A percentile compares a stretch with the other conserved stretches of the same genome.
These are phyloP conservation scores for Melanostoma scalare DNA, from an alignment of 2,888 invertebrate species.

Conservation along the genomic window DNA sequence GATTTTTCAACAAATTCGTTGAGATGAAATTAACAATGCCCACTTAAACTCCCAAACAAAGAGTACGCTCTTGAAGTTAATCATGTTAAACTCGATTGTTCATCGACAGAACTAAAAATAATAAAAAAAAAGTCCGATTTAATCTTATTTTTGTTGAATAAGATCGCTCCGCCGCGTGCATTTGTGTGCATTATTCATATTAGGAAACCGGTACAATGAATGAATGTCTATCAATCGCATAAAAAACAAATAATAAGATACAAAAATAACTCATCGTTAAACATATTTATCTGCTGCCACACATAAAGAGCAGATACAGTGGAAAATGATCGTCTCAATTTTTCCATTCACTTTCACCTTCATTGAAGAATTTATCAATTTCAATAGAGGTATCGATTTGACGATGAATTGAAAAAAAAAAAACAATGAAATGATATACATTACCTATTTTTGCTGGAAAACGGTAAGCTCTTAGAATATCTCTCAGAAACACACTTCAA, in stretches of 20 bases:
- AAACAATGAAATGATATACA: not conserved
- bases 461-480: constrained; percentile 45
- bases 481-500: constrained; percentile 25
- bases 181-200: constrained; percentile 23
- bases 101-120: not conserved
- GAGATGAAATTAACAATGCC: constrained; percentile 38
- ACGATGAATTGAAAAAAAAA: not conserved
- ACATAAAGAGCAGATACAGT: not conserved
- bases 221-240: constrained; percentile 3
- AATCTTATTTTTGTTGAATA: constrained; percentile 7
- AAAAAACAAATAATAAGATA: constrained; percentile 3
- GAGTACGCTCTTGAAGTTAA: constrained; percentile 38
- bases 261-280: constrained; percentile 19
- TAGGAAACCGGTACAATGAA: constrained; percentile 40
- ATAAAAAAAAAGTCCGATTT: not conserved
- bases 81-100: constrained; percentile 34
- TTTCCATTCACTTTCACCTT: constrained; percentile 68
- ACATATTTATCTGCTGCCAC: not conserved
- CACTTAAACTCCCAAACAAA: constrained; percentile 54
- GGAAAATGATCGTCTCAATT: constrained; percentile 5
- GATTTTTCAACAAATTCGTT: constrained; percentile 31
- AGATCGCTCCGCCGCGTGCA: constrained; percentile 42
- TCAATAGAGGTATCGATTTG: not conserved
- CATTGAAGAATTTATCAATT: constrained; percentile 21
- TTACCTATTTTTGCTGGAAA: constrained; percentile 5